A percentile compares a stretch with the other conserved stretches of the same genome.
phyloP scores from a whole-genome alignment of 1,140 invertebrate species.

The Bombus polaris region DNA sequence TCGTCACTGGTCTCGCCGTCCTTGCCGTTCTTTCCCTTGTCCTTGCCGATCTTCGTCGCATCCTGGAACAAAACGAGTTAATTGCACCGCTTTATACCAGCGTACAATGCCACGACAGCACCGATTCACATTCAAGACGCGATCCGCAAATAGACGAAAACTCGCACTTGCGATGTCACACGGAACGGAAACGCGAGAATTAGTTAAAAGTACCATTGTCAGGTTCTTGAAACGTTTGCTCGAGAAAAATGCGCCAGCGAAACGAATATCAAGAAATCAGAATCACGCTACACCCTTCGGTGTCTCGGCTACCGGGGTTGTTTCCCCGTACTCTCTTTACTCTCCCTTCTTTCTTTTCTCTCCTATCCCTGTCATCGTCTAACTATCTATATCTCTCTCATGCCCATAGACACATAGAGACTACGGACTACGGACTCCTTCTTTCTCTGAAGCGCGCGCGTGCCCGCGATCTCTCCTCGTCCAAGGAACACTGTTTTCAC shows the following conservation, averaged over 20 bases:
- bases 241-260: conserved; percentile 34
- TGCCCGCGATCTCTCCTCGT: conserved; percentile 31
- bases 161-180: conserved; percentile 48
- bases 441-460: conserved; percentile 22
- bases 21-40: conserved; percentile 81
- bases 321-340: conserved; percentile 57
- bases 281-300: conserved; percentile 65
- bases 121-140: conserved; percentile 32
- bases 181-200: conserved; percentile 30
- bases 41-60: conserved; percentile 79
- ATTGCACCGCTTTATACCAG: conserved; percentile 22
- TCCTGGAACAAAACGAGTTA: conserved; percentile 79
- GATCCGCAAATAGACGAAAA: conserved; percentile 1
- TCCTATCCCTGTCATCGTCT: conserved; percentile 23
- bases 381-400: conserved; percentile 27
- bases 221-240: conserved; percentile 41
- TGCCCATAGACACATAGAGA: background rate
- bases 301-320: conserved; percentile 60
- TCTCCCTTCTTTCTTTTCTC: conserved; percentile 46
- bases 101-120: conserved; percentile 38
- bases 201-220: conserved; percentile 39
- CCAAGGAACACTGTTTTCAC: conserved; percentile 13
- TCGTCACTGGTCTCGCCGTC: conserved; percentile 82
- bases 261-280: conserved; percentile 59
- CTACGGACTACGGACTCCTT: background rate